These are phyloP conservation scores for Heteractis magnifica DNA, from an alignment of 92 coral and sea anemone species.

Conservation along the genomic window DNA sequence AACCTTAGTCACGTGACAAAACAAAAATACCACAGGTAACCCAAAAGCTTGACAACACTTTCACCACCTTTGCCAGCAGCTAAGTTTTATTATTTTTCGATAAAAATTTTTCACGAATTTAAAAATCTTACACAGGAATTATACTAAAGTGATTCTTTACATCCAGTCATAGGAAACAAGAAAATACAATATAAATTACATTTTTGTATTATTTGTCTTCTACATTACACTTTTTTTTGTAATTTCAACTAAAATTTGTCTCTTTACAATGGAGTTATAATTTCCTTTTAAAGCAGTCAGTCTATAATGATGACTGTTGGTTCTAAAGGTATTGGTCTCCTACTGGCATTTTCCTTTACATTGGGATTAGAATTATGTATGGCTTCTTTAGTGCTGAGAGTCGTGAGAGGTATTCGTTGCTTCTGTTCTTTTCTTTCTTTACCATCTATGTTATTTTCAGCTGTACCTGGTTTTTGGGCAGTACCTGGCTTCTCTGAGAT, in stretches of 20 bases:
- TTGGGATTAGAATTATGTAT: background rate
- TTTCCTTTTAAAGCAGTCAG: background rate
- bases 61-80: background rate
- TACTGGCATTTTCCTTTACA: background rate
- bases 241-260: no score
- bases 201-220: background rate
- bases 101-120: background rate
- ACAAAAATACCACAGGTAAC: slow-evolving; percentile 38
- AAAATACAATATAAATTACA: background rate
- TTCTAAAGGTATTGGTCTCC: slow-evolving; percentile 58
- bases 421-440: background rate
- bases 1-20: slow-evolving; percentile 42
- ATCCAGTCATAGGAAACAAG: background rate
- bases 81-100: background rate
- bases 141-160: background rate
- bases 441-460: background rate
- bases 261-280: no score
- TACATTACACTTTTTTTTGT: no score
- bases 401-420: background rate
- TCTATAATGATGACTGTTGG: slow-evolving; percentile 52
- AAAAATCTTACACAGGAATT: background rate
- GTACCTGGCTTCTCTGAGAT: background rate
- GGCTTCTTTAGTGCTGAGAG: background rate
- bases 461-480: background rate
- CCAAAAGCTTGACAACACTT: slow-evolving; percentile 7